A percentile compares a stretch with the other conserved stretches of the same genome.
phyloP scores from a whole-genome alignment of 2,888 invertebrate genomes.

The Plutella xylostella region DNA sequence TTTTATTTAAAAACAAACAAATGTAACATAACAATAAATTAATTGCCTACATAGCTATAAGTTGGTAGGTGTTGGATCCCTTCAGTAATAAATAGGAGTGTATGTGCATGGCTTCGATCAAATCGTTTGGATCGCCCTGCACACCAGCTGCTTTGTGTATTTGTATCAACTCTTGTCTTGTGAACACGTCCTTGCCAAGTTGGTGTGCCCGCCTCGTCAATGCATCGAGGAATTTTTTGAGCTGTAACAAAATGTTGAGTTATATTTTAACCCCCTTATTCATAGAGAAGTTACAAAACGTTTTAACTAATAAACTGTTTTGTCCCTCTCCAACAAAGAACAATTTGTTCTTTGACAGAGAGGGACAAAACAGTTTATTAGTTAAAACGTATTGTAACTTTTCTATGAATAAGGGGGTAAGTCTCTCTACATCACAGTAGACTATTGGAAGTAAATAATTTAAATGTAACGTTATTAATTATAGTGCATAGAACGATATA shows the following conservation, averaged over 20 bases:
- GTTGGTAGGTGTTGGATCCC: conserved; percentile 78
- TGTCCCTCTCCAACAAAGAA: too few species aligned
- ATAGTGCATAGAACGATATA: too few species aligned
- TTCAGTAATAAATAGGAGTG: conserved; percentile 89
- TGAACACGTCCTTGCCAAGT: conserved; percentile 78
- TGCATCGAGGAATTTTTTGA: conserved; percentile 78
- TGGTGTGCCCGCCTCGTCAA: conserved; percentile 75
- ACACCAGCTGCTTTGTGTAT: conserved; percentile 77
- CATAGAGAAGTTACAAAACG: too few species aligned
- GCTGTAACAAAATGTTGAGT: conserved; percentile 51
- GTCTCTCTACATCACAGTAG: too few species aligned
- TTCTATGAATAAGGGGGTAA: too few species aligned
- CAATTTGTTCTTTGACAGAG: too few species aligned
- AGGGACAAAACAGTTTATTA: too few species aligned
- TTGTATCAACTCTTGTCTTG: conserved; percentile 80
- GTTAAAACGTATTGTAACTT: too few species aligned
- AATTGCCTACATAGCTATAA: conserved; percentile 38
- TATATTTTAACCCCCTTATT: too few species aligned
- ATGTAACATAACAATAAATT: not conserved
- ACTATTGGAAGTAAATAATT: too few species aligned
- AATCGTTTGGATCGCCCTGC: conserved; percentile 73
- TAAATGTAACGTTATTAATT: too few species aligned
- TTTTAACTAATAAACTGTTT: too few species aligned
- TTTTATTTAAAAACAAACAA: not conserved
- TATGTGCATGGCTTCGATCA: conserved; percentile 83